Percentiles rank a stretch among this genome's conserved stretches.
phyloP scores from a whole-genome alignment of 2,888 invertebrate species.

The Drosophila ezoana region DNA sequence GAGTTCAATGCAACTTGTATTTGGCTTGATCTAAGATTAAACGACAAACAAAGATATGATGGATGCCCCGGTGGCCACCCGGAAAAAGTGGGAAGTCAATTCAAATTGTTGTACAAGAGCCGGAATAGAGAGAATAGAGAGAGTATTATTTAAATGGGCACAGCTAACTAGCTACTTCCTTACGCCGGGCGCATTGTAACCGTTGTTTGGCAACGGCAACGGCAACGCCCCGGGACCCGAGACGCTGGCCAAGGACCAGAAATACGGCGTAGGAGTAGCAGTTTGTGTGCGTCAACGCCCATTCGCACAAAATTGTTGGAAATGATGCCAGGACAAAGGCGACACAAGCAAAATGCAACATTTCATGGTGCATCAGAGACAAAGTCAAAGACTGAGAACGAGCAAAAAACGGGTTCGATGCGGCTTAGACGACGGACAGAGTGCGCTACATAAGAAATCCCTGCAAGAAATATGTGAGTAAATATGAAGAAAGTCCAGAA shows the following conservation, averaged over 20 bases:
- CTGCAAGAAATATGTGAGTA: neutral
- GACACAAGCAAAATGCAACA: constrained; percentile 51
- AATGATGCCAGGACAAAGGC: constrained; percentile 29
- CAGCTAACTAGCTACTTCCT: constrained; percentile 81
- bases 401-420: constrained; percentile 19
- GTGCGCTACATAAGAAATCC: constrained; percentile 20
- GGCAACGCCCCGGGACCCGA: constrained; percentile 38
- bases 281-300: constrained; percentile 59
- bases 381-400: constrained; percentile 26
- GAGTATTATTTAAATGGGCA: constrained; percentile 76
- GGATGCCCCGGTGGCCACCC: constrained; percentile 23
- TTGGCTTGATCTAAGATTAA: constrained; percentile 2
- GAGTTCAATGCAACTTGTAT: constrained; percentile 2
- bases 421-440: constrained; percentile 12
- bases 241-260: constrained; percentile 1
- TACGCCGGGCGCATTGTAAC: constrained; percentile 72
- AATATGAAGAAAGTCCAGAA: no score
- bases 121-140: constrained; percentile 9
- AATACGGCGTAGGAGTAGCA: constrained; percentile 36
- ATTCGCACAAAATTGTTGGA: constrained; percentile 47
- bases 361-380: constrained; percentile 66
- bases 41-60: constrained; percentile 5
- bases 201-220: constrained; percentile 57
- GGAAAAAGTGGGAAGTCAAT: constrained; percentile 13
- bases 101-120: constrained; percentile 21